Evolutionary conservation across 1,140 invertebrate genomes (phyloP), one percentile per base, ranked within the genome.

Genomic region (Sinella curviseta): DNA sequence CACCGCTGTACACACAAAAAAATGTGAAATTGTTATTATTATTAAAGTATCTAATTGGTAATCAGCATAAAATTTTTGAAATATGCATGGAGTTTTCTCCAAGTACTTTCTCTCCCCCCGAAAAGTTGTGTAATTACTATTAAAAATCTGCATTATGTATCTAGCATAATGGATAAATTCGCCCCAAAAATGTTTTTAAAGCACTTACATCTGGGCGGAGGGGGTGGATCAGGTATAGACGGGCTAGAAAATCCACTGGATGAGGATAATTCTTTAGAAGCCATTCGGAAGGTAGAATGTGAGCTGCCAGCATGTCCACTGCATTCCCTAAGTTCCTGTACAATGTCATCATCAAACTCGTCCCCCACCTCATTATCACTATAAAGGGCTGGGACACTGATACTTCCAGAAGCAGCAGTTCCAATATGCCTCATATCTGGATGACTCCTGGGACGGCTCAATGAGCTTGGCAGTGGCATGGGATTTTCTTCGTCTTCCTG

Each of bases 201-300:
- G 24, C 24, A 26, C 39, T 75, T 48, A 77, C 82, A 79, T 4
- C 76, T 34, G 0, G 83, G 83, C 16, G 82, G 83, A n/a, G 83
- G 83, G 0, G 88, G 88, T 81, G 82, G 83, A 16, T 84, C 83
- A 14, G 82, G 81, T 54, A 87, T 86, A n/a, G 86, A 85, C 26
- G 86, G 86, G 82, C 85, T 88, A 39, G 74, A 81, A 54, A 81
- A 84, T 8, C 83, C 83, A 77, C 80, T 81, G 2, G 83, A 83
- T 0, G 77, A 77, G n/a, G 80, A 82, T 4, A 77, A 55, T 31
- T 83, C 83, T 76, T 81, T 76, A 36, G 74, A 78, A 34, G 79
- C 79, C 74, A 78, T 78, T 0, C 77, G 77, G 36, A 81, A 80
- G 28, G 79, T 65, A 24, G 81, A 79, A 34, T 75, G 74, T 16